Evolutionary conservation across 2,797 vertebrate genomes (phyloP).

Genomic region (Clarias fuscus): DNA sequence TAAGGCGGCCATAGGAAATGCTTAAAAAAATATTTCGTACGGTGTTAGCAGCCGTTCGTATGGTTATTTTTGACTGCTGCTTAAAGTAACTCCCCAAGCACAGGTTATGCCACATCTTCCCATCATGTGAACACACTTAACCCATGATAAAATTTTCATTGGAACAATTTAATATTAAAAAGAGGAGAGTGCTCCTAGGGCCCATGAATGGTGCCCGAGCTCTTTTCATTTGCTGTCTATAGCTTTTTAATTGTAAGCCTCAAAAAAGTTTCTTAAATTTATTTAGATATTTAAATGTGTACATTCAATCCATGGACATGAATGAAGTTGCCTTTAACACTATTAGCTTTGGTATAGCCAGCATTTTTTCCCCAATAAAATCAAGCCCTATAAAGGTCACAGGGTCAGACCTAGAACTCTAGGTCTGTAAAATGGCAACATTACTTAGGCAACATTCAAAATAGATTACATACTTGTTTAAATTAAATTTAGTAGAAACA

Average conservation of each 20-base stretch:
- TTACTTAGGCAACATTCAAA: background rate
- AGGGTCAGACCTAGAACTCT: background rate
- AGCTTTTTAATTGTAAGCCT: background rate
- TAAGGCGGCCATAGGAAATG: too few species aligned
- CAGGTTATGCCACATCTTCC: too few species aligned
- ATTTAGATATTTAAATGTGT: background rate
- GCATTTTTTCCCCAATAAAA: background rate
- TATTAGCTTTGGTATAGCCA: background rate
- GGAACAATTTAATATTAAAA: background rate
- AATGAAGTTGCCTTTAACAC: background rate
- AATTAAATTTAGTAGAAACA: background rate
- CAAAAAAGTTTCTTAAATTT: background rate
- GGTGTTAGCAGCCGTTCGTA: too few species aligned
- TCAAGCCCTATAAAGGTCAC: background rate
- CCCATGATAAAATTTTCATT: background rate
- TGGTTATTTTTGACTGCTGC: too few species aligned
- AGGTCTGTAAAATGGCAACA: background rate
- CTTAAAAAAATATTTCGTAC: too few species aligned
- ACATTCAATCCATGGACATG: background rate
- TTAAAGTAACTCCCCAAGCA: too few species aligned
- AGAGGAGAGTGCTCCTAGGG: background rate
- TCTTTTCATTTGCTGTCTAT: background rate
- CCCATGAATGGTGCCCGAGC: background rate
- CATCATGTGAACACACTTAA: background rate
- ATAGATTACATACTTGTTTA: background rate